phyloP scores from a whole-genome alignment of 2,888 invertebrate species.

The Luperina testacea region DNA sequence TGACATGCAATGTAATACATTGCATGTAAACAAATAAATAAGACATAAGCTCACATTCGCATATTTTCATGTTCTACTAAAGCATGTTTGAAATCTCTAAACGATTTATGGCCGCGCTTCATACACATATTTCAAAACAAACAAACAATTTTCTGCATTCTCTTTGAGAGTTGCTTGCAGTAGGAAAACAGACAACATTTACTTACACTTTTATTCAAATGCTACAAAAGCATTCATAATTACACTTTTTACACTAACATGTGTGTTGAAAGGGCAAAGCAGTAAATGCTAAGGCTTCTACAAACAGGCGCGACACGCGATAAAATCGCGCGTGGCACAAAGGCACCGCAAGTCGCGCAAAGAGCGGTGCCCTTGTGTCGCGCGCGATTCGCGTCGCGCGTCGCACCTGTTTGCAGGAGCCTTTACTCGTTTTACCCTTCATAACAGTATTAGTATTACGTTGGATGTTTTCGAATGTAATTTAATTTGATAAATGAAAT shows the following conservation, averaged over 20 bases:
- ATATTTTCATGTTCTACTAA: constrained; percentile 51
- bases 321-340: no score
- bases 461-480: no score
- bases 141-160: constrained; percentile 58
- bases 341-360: no score
- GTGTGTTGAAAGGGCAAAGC: neutral
- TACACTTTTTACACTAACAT: neutral
- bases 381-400: no score
- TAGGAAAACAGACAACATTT: constrained; percentile 22
- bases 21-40: constrained; percentile 12
- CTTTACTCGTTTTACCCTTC: neutral
- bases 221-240: constrained; percentile 22
- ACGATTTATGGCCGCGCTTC: constrained; percentile 54
- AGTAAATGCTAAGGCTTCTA: no score
- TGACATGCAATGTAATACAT: neutral
- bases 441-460: neutral
- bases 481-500: no score
- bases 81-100: constrained; percentile 57
- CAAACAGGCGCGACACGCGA: no score
- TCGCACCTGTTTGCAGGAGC: no score
- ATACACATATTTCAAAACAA: constrained; percentile 46
- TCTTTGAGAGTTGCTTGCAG: constrained; percentile 24
- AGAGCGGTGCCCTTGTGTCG: no score
- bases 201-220: neutral
- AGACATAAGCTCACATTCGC: constrained; percentile 38